Evolutionary conservation across 92 coral and sea anemone species (phyloP).

Genomic region (Porites lobata): DNA sequence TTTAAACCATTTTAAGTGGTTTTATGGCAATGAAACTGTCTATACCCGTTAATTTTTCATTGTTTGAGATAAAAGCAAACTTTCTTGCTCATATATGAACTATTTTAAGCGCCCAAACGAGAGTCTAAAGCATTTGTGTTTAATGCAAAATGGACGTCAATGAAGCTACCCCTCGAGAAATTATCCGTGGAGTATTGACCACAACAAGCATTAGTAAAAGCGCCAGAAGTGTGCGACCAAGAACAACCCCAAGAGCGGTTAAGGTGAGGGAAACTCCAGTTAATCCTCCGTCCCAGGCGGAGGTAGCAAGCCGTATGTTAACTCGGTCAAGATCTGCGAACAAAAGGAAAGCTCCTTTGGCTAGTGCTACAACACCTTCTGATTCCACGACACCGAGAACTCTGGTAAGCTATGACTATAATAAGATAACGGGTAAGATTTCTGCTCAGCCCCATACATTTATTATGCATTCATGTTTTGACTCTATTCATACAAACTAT

Average conservation of each 20-base stretch:
- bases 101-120: background rate
- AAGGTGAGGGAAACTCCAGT: constrained; percentile 9
- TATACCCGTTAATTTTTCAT: background rate
- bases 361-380: constrained; percentile 53
- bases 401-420: constrained; percentile 52
- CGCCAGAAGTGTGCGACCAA: constrained; percentile 31
- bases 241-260: constrained; percentile 37
- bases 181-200: constrained; percentile 74
- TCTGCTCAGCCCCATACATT: too few relatives aligned
- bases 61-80: background rate
- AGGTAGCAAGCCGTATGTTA: constrained; percentile 52
- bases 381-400: constrained; percentile 81
- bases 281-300: constrained; percentile 42
- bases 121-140: background rate
- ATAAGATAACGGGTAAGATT: background rate
- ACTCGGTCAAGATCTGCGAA: constrained; percentile 60
- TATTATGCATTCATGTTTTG: too few relatives aligned
- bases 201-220: constrained; percentile 50
- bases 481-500: too few relatives aligned
- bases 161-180: constrained; percentile 72
- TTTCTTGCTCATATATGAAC: background rate
- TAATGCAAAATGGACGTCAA: constrained; percentile 21
- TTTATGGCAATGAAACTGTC: background rate
- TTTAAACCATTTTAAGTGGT: background rate
- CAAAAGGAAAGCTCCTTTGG: constrained; percentile 41